Evolutionary conservation across 2,113 vertebrate genomes (phyloP).

Genomic region (Cnemophilus loriae): DNA sequence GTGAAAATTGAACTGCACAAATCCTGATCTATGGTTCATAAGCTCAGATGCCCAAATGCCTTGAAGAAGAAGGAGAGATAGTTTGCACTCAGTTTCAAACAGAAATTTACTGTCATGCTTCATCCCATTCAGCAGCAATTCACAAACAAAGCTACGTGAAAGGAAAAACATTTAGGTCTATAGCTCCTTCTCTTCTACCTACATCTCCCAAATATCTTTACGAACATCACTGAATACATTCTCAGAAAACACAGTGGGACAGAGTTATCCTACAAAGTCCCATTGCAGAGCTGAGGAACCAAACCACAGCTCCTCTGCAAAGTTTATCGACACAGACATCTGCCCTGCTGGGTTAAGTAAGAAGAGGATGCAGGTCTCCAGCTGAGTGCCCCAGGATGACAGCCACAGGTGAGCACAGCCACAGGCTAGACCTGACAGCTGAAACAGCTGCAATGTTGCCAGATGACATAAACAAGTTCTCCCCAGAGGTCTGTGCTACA

Average conservation of each 20-base stretch:
- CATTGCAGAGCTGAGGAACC: not conserved
- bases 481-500: not conserved
- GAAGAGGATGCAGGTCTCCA: not conserved
- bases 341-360: not conserved
- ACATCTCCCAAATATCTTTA: not conserved
- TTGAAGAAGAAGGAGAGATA: not conserved
- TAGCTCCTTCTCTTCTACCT: not conserved
- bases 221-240: not conserved
- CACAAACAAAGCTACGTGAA: not conserved
- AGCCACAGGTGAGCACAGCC: not conserved
- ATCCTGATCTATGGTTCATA: not conserved
- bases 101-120: not conserved
- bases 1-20: not conserved
- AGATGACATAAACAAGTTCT: fast-evolving
- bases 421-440: not conserved
- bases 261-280: not conserved
- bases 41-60: not conserved
- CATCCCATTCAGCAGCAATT: not conserved
- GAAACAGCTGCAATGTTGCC: not conserved
- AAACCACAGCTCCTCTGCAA: not conserved
- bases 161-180: not conserved
- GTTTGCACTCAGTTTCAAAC: not conserved
- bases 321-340: not conserved
- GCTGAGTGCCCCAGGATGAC: not conserved
- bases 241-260: not conserved